Evolutionary conservation across 2,113 vertebrate species (phyloP).

Genomic region (Leucoraja erinaceus): DNA sequence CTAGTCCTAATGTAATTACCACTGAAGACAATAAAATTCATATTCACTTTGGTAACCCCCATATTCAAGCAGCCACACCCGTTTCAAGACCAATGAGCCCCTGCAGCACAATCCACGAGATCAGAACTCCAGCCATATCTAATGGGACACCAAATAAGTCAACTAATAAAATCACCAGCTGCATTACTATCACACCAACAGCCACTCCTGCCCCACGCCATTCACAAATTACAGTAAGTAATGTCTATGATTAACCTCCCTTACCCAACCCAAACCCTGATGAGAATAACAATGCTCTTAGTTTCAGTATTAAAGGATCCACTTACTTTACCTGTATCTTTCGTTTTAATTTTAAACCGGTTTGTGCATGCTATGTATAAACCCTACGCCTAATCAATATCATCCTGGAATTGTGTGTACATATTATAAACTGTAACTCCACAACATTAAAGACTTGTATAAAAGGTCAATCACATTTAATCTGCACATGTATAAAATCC

Average conservation of each 20-base stretch:
- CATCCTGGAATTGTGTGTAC: conserved; percentile 63
- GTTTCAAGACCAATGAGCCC: conserved; percentile 63
- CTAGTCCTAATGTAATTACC: conserved; percentile 85
- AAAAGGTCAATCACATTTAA: conserved; percentile 59
- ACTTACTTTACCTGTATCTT: conserved; percentile 42
- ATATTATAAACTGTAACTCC: conserved; percentile 77
- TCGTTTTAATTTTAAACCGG: conserved; percentile 58
- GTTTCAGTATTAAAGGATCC: conserved; percentile 16
- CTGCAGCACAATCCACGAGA: conserved; percentile 65
- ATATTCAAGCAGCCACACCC: conserved; percentile 72
- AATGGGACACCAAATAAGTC: conserved; percentile 72
- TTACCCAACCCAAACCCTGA: conserved; percentile 43
- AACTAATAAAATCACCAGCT: conserved; percentile 92
- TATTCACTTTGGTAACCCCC: conserved; percentile 89
- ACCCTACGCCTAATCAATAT: conserved; percentile 53
- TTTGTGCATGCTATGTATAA: conserved; percentile 71
- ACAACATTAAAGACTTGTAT: conserved; percentile 69
- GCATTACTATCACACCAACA: conserved; percentile 94
- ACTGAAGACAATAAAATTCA: conserved; percentile 99
- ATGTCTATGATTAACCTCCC: conserved; percentile 75
- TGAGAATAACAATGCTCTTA: conserved; percentile 34
- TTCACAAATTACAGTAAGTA: conserved; percentile 99
- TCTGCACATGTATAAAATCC: conserved; percentile 74
- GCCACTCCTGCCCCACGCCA: conserved; percentile 80
- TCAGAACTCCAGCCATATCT: conserved; percentile 69